Percentiles rank a stretch among this genome's conserved stretches.
Conservation (phyloP, 2,888 invertebrate species). For the Hydraecia micacea region DNA sequence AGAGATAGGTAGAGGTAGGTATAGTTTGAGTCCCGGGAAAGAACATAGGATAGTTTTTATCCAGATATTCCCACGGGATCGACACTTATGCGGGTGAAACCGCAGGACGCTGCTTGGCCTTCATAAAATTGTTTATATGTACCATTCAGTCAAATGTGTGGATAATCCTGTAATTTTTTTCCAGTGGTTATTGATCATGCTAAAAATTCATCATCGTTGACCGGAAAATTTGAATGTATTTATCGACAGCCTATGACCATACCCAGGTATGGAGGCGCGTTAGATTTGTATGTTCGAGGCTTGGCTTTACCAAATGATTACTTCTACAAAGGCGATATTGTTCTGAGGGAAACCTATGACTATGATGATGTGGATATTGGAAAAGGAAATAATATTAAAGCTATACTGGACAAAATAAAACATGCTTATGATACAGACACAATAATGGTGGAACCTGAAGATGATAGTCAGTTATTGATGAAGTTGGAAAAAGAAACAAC, state of each 20-base stretch:
- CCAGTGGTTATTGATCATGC: conserved; percentile 89
- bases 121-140: conserved; percentile 1
- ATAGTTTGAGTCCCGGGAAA: no score
- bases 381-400: conserved; percentile 73
- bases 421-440: conserved; percentile 71
- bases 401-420: conserved; percentile 74
- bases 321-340: conserved; percentile 80
- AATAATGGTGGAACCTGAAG: conserved; percentile 74
- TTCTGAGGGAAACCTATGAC: conserved; percentile 71
- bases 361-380: conserved; percentile 67
- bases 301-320: conserved; percentile 77
- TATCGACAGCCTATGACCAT: conserved; percentile 83
- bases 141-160: neutral
- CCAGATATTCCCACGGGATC: no score
- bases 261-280: conserved; percentile 73
- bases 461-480: conserved; percentile 41
- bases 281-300: conserved; percentile 79
- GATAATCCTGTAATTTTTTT: conserved; percentile 64
- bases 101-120: no score
- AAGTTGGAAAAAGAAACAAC: conserved; percentile 60
- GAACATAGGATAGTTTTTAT: no score
- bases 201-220: conserved; percentile 81
- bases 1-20: no score
- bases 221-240: conserved; percentile 91
- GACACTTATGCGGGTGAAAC: no score